These are phyloP conservation scores for Clarias macrocephalus DNA, from an alignment of 2,113 vertebrate genomes.

Conservation along the genomic window DNA sequence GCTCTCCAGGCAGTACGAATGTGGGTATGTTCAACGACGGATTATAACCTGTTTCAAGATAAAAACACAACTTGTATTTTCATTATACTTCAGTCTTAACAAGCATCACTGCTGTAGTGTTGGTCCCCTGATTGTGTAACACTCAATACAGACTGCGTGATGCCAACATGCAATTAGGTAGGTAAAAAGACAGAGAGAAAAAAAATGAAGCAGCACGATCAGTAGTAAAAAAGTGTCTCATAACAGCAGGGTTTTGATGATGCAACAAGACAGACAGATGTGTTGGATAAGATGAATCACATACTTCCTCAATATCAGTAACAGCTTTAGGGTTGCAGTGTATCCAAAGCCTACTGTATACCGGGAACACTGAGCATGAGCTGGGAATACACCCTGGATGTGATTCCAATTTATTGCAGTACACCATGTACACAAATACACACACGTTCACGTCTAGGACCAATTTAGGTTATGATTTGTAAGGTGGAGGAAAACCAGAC, in stretches of 20 bases:
- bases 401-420: background rate
- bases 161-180: background rate
- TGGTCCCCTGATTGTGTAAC: background rate
- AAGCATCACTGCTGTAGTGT: background rate
- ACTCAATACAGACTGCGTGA: background rate
- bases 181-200: background rate
- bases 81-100: background rate
- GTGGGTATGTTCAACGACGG: background rate
- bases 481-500: background rate
- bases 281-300: background rate
- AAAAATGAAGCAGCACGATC: background rate
- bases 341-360: background rate
- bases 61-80: background rate
- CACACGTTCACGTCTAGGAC: background rate
- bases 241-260: background rate
- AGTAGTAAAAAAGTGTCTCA: background rate
- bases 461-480: background rate
- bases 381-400: background rate
- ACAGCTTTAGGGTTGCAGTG: background rate
- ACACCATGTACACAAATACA: background rate
- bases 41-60: background rate
- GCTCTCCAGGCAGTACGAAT: background rate
- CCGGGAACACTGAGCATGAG: background rate
- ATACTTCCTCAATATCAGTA: background rate
- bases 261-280: slow-evolving; percentile 15